A percentile compares a stretch with the other conserved stretches of the same genome.
phyloP scores from a whole-genome alignment of 2,888 invertebrate genomes.

The Plagodis dolabraria region DNA sequence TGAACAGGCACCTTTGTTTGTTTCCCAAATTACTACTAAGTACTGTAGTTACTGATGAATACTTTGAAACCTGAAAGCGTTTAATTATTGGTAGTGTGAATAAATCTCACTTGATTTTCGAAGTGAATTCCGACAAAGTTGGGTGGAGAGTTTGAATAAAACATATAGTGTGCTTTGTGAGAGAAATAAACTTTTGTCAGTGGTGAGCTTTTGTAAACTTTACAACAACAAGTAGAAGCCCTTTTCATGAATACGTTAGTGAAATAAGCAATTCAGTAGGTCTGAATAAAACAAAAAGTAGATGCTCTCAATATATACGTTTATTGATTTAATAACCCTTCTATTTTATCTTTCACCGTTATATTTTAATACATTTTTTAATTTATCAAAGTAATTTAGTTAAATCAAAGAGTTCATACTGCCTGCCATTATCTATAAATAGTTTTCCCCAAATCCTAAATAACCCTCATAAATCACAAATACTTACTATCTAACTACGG shows the following conservation, averaged over 20 bases:
- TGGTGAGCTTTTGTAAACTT: conserved; percentile 1
- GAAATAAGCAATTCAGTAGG: conserved; percentile 24
- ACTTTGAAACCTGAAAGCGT: conserved; percentile 8
- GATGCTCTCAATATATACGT: conserved; percentile 12
- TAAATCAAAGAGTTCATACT: conserved; percentile 27
- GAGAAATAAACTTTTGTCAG: conserved; percentile 8
- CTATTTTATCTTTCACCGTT: conserved; percentile 31
- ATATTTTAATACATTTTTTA: not conserved
- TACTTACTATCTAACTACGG: conserved; percentile 2
- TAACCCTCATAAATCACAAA: conserved; percentile 19
- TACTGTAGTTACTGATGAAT: conserved; percentile 20
- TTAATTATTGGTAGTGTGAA: conserved; percentile 24
- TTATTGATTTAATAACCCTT: conserved; percentile 28
- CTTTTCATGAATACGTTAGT: conserved; percentile 4
- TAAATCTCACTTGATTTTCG: conserved; percentile 21
- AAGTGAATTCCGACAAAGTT: conserved; percentile 18
- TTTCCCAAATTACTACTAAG: conserved; percentile 6
- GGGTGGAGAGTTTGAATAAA: conserved; percentile 17
- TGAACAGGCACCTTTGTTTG: conserved; percentile 28
- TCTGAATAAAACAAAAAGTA: conserved; percentile 17
- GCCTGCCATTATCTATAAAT: conserved; percentile 25
- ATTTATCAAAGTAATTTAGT: too few relatives aligned
- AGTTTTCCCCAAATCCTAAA: conserved; percentile 11
- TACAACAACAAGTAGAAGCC: not conserved
- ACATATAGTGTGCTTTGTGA: conserved; percentile 18